Evolutionary conservation across 1,140 invertebrate genomes (phyloP), one percentile per base, ranked within the genome.

Genomic region (Aphis gossypii): DNA sequence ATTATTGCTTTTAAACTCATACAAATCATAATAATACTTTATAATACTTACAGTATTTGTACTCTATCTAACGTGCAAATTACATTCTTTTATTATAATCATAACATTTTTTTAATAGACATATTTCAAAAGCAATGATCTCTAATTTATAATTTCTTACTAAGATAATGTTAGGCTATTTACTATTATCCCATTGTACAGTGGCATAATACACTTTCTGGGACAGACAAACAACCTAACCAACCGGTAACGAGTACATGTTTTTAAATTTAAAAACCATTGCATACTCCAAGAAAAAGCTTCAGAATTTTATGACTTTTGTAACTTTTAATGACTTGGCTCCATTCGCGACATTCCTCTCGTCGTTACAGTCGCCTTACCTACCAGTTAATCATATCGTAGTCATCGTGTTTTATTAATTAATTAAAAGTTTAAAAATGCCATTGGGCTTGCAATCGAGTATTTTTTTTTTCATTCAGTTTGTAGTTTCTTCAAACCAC

Each of bases 281-380:
- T 18, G 60, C 60, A n/a, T n/a, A 18, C 30, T n/a, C 60, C 14
- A n/a, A 76, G 60, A 18, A 76, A 18, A 76, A 76, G 11, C 60
- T 35, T 76, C 60, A 76, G 5, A 1, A 6, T n/a, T 76, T 76
- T 76, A 76, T 5, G 60, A 76, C 60, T 76, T 76, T 76, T n/a
- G 30, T 68, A 76, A 76, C 60, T 76, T 76, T 76, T 76, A 76
- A 76, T 76, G 60, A 76, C 60, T 76, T n/a, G 60, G n/a, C 60
- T 14, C 14, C 60, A n/a, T 30, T 76, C 60, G 30, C 5, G 4
- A 76, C 60, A 76, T 76, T 68, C 14, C 23, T 68, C 60, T 68
- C 60, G 30, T n/a, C 30, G 60, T 68, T 68, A 68, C 3, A 68
- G 25, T 68, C 60, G 14, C 18, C 30, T n/a, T 76, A 35, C 60